Evolutionary conservation across 2,888 invertebrate genomes (phyloP), one percentile per base, ranked within the genome.

Genomic region (Tromatobia lineatoria): DNA sequence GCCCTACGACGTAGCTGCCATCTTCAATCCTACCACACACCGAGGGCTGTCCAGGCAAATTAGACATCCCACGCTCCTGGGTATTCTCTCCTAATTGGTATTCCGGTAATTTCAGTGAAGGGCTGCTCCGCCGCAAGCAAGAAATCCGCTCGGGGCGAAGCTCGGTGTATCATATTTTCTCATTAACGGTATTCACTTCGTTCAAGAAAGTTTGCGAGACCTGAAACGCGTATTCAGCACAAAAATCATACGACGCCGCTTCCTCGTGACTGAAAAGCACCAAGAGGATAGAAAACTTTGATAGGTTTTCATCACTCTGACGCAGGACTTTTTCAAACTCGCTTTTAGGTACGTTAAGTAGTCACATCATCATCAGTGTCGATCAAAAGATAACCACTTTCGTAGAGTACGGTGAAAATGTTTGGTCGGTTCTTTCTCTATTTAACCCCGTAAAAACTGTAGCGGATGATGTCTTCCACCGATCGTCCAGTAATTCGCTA

Each of bases 1-100:
- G 10, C 66, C 20, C 15, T 66, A 66, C 13, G 13, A 7, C 66
- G 11, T 10, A 29, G 10, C 61, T 38, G 73, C 61, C n/a, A 52
- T 78, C 69, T 79, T 79, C 29, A 42, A 81, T 75, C 59, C 54
- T 57, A 23, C 57, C 64, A 50, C 42, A 34, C 54, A 50, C 25
- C 10, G 6, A 52, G n/a, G 50, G 34, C 42, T 29, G 59, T 25
- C 59, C 45, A 47, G 34, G 45, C 50, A 42, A 34, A 66, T n/a
- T 75, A 70, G 75, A 81, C 75, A 59, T 29, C 70, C 29, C 54
- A 57, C 42, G 61, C 74, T 45, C 61, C 54, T 25, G 86, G 86
- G 87, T 87, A 88, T 91, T 91, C 88, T 88, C 87, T 85, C 90
- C 88, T 91, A 91, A 91, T 91, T 91, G 91, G 89, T 90, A 88